phyloP scores from a whole-genome alignment of 2,888 invertebrate species.

The Synergus itoensis region DNA sequence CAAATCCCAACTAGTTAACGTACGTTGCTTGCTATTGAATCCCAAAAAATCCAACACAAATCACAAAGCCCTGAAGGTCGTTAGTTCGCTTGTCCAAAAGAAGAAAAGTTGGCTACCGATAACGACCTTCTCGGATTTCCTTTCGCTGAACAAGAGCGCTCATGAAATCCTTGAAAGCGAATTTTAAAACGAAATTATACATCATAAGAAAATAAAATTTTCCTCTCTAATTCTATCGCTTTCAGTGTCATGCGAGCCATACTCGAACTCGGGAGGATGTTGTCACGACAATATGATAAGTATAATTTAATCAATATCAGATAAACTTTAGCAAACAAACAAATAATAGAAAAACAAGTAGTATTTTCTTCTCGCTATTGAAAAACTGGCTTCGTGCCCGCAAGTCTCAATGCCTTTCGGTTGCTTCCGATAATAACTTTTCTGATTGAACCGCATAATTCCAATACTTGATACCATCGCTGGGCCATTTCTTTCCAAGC shows the following conservation, averaged over 20 bases:
- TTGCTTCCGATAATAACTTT: not conserved
- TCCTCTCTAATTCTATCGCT: too few species aligned
- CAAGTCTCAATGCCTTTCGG: not conserved
- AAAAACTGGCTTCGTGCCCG: not conserved
- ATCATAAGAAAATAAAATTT: too few species aligned
- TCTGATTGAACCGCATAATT: slow-evolving; percentile 7
- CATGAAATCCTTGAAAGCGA: not conserved
- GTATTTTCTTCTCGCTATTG: not conserved
- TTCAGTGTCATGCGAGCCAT: too few species aligned
- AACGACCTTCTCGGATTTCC: slow-evolving; percentile 4
- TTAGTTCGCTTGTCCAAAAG: not conserved
- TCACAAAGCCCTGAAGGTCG: not conserved
- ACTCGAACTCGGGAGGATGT: too few species aligned
- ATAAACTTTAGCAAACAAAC: not conserved
- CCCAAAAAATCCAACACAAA: not conserved
- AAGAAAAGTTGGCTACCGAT: slow-evolving; percentile 5
- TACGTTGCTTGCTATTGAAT: slow-evolving; percentile 1
- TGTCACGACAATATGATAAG: not conserved
- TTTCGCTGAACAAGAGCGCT: not conserved
- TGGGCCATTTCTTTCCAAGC: not conserved
- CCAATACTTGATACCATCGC: not conserved
- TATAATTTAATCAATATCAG: not conserved
- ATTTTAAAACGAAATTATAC: too few species aligned
- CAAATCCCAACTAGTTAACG: not conserved
- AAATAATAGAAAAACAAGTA: not conserved